These are phyloP conservation scores for Amyelois transitella DNA, from an alignment of 1,140 invertebrate genomes.

Conservation along the genomic window DNA sequence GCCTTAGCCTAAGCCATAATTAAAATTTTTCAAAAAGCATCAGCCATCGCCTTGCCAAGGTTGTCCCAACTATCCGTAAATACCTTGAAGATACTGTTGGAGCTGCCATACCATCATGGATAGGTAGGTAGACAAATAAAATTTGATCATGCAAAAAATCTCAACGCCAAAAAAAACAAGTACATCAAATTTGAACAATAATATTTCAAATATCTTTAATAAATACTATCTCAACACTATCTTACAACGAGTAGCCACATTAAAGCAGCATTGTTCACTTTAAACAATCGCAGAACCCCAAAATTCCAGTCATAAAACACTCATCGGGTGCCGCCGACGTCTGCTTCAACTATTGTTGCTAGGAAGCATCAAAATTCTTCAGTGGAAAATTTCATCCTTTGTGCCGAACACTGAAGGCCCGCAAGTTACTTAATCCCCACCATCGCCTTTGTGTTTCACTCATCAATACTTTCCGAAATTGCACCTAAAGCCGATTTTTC, in stretches of 20 bases:
- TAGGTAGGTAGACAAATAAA: no score
- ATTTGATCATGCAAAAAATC: no score
- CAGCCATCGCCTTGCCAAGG: no score
- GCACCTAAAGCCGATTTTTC: constrained; percentile 21
- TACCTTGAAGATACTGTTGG: no score
- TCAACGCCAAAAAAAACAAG: no score
- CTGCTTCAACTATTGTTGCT: constrained; percentile 36
- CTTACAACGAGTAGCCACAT: constrained; percentile 4
- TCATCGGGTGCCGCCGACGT: constrained; percentile 38
- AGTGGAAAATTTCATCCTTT: constrained; percentile 47
- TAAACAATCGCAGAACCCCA: constrained; percentile 45
- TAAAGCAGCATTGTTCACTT: constrained; percentile 10
- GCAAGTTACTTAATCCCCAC: constrained; percentile 50
- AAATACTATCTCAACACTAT: background rate
- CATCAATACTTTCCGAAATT: constrained; percentile 50
- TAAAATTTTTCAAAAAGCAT: no score
- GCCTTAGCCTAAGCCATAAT: no score
- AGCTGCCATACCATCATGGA: no score
- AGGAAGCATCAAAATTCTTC: constrained; percentile 44
- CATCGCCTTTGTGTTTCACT: constrained; percentile 37
- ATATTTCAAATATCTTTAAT: no score
- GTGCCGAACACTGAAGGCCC: constrained; percentile 38
- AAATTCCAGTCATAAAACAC: constrained; percentile 51
- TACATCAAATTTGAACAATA: no score
- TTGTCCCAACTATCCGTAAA: no score